phyloP scores from a whole-genome alignment of 1,140 invertebrate species.

The Proales similis region DNA sequence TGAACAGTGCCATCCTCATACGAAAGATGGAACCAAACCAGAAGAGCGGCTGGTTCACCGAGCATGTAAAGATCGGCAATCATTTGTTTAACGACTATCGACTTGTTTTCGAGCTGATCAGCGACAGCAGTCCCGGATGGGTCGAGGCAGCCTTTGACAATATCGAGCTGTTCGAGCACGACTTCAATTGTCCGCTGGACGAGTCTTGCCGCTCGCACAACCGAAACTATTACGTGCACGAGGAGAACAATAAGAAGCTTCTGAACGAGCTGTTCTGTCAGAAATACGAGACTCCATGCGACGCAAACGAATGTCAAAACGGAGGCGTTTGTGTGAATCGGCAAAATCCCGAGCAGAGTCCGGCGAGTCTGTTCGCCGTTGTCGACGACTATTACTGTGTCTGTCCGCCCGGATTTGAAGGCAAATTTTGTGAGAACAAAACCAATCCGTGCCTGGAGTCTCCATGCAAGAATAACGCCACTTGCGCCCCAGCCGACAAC shows the following conservation, averaged over 20 bases:
- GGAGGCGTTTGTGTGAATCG: slow-evolving; percentile 26
- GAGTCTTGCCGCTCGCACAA: not conserved
- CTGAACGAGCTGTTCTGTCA: slow-evolving; percentile 2
- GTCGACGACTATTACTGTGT: slow-evolving; percentile 30
- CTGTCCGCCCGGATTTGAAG: slow-evolving; percentile 27
- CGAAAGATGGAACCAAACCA: not conserved
- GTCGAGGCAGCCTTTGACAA: slow-evolving; percentile 29
- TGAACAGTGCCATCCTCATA: not conserved
- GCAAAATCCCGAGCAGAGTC: not conserved
- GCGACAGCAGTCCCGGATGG: not conserved
- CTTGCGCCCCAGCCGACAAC: slow-evolving; percentile 42
- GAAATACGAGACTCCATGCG: slow-evolving; percentile 25
- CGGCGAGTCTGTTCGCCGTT: too few relatives aligned
- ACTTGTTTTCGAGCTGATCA: slow-evolving; percentile 13
- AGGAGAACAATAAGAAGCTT: not conserved
- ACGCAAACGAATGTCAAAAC: slow-evolving; percentile 21
- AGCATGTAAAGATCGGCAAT: not conserved
- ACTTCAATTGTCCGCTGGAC: slow-evolving; percentile 26
- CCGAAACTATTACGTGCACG: not conserved
- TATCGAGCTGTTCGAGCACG: slow-evolving; percentile 31
- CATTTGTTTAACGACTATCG: slow-evolving; percentile 4
- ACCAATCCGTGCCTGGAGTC: slow-evolving; percentile 7
- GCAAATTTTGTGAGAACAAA: slow-evolving; percentile 27
- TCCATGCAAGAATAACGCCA: slow-evolving; percentile 1
- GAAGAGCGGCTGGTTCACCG: slow-evolving; percentile 4